Conservation (phyloP, 2,888 invertebrate genomes). For the Meandrusa payeni region DNA sequence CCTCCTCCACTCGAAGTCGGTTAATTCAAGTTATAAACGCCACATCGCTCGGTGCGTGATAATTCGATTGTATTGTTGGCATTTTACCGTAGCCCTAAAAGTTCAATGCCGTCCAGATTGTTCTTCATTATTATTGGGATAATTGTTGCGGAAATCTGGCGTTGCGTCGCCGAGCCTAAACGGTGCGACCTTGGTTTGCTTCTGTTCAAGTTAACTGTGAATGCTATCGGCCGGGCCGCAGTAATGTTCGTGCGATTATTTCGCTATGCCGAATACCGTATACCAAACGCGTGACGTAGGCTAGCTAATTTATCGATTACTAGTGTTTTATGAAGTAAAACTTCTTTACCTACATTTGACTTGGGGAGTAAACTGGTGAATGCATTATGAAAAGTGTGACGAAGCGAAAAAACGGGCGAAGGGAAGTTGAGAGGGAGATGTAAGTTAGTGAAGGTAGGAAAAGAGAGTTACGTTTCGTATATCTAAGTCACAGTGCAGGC, state of each 20-base stretch:
- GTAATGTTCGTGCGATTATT: background rate
- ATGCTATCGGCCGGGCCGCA: background rate
- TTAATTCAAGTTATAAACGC: too few relatives aligned
- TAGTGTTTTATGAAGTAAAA: too few relatives aligned
- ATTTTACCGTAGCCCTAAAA: slow-evolving; percentile 8
- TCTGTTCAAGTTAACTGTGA: slow-evolving; percentile 1
- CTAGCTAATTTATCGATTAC: background rate
- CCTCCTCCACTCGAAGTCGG: too few relatives aligned
- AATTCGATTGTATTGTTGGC: slow-evolving; percentile 6
- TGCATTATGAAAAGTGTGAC: too few relatives aligned
- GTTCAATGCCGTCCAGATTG: slow-evolving; percentile 14
- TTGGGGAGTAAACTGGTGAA: too few relatives aligned
- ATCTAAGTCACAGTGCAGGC: too few relatives aligned
- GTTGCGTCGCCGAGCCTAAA: slow-evolving; percentile 4
- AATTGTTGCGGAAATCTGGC: slow-evolving; percentile 11
- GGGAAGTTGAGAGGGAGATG: too few relatives aligned
- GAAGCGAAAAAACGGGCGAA: too few relatives aligned
- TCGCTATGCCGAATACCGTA: slow-evolving; percentile 1
- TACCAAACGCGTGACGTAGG: background rate
- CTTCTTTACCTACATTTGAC: too few relatives aligned
- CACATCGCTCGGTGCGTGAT: background rate
- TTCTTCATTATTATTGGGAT: slow-evolving; percentile 11
- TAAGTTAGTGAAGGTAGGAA: too few relatives aligned
- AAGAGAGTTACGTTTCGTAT: too few relatives aligned
- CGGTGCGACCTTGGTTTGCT: slow-evolving; percentile 12